phyloP scores from a whole-genome alignment of 1,140 invertebrate species.

The Bombus affinis region DNA sequence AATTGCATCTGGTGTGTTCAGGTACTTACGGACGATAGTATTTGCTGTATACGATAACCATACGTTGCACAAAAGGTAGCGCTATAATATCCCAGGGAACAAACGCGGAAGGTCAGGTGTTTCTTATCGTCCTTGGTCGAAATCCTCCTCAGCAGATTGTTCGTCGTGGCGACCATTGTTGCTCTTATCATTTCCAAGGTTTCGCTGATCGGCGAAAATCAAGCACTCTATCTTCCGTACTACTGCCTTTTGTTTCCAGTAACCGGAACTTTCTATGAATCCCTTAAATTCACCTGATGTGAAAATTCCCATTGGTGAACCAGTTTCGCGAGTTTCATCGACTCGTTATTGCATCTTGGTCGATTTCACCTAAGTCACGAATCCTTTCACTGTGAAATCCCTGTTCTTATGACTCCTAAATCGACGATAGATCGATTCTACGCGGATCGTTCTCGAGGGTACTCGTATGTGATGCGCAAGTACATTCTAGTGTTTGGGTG shows the following conservation, averaged over 20 bases:
- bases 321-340: constrained; percentile 8
- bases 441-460: not conserved
- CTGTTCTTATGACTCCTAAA: not conserved
- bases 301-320: not conserved
- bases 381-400: not conserved
- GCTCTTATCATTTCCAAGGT: constrained; percentile 38
- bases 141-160: not conserved
- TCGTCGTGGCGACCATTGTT: not conserved
- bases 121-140: constrained; percentile 37
- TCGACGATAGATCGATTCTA: not conserved
- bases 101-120: constrained; percentile 53
- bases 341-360: not conserved
- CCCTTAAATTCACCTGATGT: not conserved
- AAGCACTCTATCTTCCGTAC: constrained; percentile 39
- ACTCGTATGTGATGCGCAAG: not conserved
- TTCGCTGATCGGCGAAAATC: constrained; percentile 31
- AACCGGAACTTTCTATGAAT: too few relatives aligned
- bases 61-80: not conserved
- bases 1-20: not conserved
- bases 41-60: not conserved
- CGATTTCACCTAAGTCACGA: constrained; percentile 16
- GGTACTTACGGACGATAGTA: not conserved
- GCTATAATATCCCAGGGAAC: constrained; percentile 35
- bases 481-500: not conserved
- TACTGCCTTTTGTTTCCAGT: constrained; percentile 22